Evolutionary conservation across 2,797 vertebrate species (phyloP).

Genomic region (Phrynocephalus guinanensis): DNA sequence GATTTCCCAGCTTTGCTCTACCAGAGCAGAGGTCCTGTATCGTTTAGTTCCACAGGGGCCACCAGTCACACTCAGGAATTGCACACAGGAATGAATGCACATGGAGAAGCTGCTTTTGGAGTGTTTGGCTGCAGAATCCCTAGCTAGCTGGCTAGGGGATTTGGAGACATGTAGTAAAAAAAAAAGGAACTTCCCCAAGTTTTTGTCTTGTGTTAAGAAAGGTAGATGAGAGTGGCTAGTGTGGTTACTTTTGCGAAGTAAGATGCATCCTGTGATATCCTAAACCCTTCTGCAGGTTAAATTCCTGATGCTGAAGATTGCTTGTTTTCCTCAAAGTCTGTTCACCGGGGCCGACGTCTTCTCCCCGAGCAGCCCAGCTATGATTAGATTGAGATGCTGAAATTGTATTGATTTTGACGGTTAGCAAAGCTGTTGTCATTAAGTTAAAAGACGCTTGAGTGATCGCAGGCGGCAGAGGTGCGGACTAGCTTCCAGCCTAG

Average conservation of each 20-base stretch:
- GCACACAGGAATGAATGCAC: too few species aligned
- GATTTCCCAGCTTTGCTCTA: not conserved
- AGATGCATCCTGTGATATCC: not conserved
- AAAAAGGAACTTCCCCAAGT: not conserved
- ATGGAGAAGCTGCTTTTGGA: not conserved
- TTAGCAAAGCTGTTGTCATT: conserved; percentile 74
- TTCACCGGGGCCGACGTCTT: not conserved
- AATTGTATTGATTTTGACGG: conserved; percentile 71
- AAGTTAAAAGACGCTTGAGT: conserved; percentile 60
- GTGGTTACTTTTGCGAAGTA: not conserved
- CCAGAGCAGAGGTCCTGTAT: not conserved
- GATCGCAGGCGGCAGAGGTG: conserved; percentile 48
- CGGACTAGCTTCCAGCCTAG: conserved; percentile 54
- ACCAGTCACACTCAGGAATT: not conserved
- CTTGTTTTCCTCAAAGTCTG: not conserved
- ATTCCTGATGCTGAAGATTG: conserved; percentile 17
- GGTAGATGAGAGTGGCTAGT: not conserved
- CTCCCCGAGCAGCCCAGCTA: conserved; percentile 33
- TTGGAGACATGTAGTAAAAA: not conserved
- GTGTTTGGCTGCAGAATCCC: not conserved
- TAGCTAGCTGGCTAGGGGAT: not conserved
- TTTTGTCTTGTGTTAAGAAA: not conserved
- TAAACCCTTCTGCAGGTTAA: not conserved
- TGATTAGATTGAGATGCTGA: conserved; percentile 57
- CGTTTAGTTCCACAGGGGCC: not conserved